Evolutionary conservation across 1,140 invertebrate species (phyloP).

Genomic region (Hylyphantes graminicola): DNA sequence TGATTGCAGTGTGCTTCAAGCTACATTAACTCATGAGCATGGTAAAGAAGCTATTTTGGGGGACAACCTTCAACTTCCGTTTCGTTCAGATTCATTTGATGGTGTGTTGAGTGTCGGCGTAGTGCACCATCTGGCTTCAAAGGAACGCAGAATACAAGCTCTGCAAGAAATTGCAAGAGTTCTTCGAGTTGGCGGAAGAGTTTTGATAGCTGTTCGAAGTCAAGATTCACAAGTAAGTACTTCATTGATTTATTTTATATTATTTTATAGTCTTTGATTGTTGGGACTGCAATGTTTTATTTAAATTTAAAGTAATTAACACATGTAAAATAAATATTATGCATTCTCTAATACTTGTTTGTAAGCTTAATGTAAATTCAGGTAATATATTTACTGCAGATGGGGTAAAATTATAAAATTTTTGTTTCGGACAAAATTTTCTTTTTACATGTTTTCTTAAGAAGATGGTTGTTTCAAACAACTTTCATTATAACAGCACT

Average conservation of each 20-base stretch:
- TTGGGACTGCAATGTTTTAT: too few relatives aligned
- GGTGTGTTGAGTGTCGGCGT: slow-evolving; percentile 93
- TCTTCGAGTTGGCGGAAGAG: slow-evolving; percentile 84
- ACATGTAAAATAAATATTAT: too few relatives aligned
- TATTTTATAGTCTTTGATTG: too few relatives aligned
- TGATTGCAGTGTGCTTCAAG: not conserved
- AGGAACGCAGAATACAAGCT: slow-evolving; percentile 85
- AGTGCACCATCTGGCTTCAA: slow-evolving; percentile 90
- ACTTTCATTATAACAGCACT: too few relatives aligned
- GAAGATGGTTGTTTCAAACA: too few relatives aligned
- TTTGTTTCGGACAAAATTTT: too few relatives aligned
- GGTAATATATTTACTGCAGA: too few relatives aligned
- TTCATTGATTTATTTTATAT: not conserved
- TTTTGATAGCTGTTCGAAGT: slow-evolving; percentile 92
- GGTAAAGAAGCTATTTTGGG: slow-evolving; percentile 7
- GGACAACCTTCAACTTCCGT: slow-evolving; percentile 83
- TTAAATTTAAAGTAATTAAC: too few relatives aligned
- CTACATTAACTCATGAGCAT: not conserved
- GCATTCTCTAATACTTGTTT: too few relatives aligned
- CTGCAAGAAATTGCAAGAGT: slow-evolving; percentile 87
- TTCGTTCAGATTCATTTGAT: slow-evolving; percentile 91
- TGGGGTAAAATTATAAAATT: too few relatives aligned
- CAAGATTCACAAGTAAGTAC: not conserved
- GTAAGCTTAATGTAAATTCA: too few relatives aligned
- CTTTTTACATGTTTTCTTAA: too few relatives aligned